Evolutionary conservation across 2,888 invertebrate species (phyloP), one percentile per base, ranked within the genome.

Genomic region (Lampropteryx suffumata): DNA sequence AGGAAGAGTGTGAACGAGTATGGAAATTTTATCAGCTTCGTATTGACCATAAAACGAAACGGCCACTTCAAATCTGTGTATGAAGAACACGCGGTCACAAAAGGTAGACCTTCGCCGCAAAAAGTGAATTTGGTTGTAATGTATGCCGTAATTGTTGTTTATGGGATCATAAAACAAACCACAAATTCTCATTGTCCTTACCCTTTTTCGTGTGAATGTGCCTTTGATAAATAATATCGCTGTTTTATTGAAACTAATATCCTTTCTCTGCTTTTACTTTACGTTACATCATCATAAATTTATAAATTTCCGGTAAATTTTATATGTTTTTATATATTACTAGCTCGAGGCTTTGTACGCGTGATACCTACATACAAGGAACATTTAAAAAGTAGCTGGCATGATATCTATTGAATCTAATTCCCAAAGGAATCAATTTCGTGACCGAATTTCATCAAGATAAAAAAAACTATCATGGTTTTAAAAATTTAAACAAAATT

Each of bases 11-110:
- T 76, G 84, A 84, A 87, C 86, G 83, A 81, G 84, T 85, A 88
- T 89, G 89, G 83, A 90, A 88, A 90, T 87, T 86, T 90, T 80
- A 88, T 88, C 81, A 86, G 74, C 84, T 74, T 11, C 71, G 76
- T 81, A 87, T 86, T 84, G 67, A 63, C 68, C 72, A 76, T 85
- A 84, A 84, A 85, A 76, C 71, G 71, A 75, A 78, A 78, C 76
- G 67, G 56, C 54, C 61, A 58, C 71, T 67, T 73, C 73, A 76
- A 76, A 80, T 76, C 71, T 65, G 69, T 58, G 63, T 76, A 80
- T 80, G 80, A 82, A 79, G 81, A 76, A 82, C 77, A 71, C 62
- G 70, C 67, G 70, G 70, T 64, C 60, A 56, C 59, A 54, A 61
- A 65, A 61, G 61, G 67, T 64, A 62, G 70, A 66, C 17, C 61